Conservation (phyloP, 1,140 invertebrate genomes). For the Heliconius hewitsoni region DNA sequence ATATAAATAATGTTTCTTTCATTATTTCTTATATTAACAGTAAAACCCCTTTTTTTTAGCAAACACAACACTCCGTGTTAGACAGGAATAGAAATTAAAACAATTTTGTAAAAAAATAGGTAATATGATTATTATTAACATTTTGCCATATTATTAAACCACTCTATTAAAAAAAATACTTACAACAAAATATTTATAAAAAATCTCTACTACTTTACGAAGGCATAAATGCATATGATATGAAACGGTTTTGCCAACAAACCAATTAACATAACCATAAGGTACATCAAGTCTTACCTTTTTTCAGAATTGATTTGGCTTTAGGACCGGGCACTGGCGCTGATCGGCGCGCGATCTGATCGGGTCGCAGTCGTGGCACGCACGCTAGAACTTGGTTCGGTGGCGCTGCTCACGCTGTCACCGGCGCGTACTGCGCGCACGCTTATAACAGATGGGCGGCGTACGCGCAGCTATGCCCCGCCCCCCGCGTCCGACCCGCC, state of each 20-base stretch:
- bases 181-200: too few species aligned
- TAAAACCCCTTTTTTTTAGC: background rate
- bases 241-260: too few species aligned
- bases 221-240: background rate
- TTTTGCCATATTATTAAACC: background rate
- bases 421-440: slow-evolving; percentile 56
- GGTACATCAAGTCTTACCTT: slow-evolving; percentile 33
- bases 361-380: slow-evolving; percentile 48
- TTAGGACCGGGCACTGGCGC: slow-evolving; percentile 32
- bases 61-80: background rate
- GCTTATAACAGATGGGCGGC: slow-evolving; percentile 70
- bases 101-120: too few species aligned
- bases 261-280: background rate
- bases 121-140: background rate
- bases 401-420: slow-evolving; percentile 64
- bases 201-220: background rate
- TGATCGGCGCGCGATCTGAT: slow-evolving; percentile 36
- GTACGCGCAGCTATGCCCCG: slow-evolving; percentile 59
- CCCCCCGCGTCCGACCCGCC: slow-evolving; percentile 46
- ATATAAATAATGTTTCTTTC: background rate
- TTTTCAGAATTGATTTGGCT: slow-evolving; percentile 21
- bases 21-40: background rate
- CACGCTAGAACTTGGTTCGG: slow-evolving; percentile 57
- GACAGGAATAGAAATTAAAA: too few species aligned
- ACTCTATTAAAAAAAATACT: background rate